These are phyloP conservation scores for Diachasma alloeum DNA, from an alignment of 1,140 invertebrate species.

Conservation along the genomic window DNA sequence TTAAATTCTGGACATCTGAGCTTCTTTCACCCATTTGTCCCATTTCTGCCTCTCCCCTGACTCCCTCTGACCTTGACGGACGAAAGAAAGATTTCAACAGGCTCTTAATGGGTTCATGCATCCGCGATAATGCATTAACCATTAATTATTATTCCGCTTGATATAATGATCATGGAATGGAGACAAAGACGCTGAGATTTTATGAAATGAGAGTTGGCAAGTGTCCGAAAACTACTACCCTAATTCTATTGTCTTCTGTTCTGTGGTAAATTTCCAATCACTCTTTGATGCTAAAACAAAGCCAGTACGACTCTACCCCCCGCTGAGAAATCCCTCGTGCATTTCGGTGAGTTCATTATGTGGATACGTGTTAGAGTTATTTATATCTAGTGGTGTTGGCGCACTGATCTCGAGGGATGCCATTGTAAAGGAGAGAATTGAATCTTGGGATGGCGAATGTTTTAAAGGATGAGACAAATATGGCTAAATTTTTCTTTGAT, in stretches of 20 bases:
- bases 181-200: neutral
- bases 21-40: conserved; percentile 27
- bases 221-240: neutral
- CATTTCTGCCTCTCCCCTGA: conserved; percentile 21
- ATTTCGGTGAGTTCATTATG: neutral
- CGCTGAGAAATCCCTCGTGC: conserved; percentile 3
- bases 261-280: neutral
- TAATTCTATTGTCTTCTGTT: neutral
- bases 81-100: neutral
- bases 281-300: conserved; percentile 6
- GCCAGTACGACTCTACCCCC: neutral
- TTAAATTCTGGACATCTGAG: conserved; percentile 13
- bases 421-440: neutral
- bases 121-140: neutral
- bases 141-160: neutral
- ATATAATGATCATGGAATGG: neutral
- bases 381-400: neutral
- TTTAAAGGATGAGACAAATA: no score
- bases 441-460: neutral
- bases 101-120: neutral
- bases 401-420: neutral
- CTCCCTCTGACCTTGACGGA: conserved; percentile 39
- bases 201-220: neutral
- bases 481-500: no score
- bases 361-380: neutral